Evolutionary conservation across 1,140 invertebrate species (phyloP).

Genomic region (Lerema accius): DNA sequence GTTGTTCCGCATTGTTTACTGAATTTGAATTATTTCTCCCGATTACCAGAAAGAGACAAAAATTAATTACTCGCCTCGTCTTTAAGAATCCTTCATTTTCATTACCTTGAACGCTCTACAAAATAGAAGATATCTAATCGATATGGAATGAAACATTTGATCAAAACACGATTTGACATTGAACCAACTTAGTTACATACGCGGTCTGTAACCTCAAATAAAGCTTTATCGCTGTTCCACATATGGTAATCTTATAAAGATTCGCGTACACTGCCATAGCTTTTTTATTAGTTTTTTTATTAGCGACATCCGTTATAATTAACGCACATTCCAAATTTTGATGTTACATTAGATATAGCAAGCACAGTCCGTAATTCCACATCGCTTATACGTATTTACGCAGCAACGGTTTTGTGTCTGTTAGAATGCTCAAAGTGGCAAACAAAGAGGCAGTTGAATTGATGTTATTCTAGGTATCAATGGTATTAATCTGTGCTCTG

Average conservation of each 20-base stretch:
- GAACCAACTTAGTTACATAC: conserved; percentile 22
- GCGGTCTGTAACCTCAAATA: conserved; percentile 29
- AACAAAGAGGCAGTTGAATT: no score
- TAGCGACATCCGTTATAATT: background rate
- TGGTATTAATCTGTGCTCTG: no score
- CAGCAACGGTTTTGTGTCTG: no score
- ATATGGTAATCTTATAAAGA: conserved; percentile 26
- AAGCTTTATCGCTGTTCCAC: conserved; percentile 27
- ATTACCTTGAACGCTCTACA: no score
- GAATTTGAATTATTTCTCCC: background rate
- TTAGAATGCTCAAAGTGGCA: no score
- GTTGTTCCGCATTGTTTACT: background rate
- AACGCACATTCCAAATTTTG: background rate
- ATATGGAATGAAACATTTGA: conserved; percentile 7
- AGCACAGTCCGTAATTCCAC: no score
- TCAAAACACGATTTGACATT: conserved; percentile 27
- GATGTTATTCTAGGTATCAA: no score
- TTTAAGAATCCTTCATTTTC: no score
- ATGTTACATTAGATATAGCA: no score
- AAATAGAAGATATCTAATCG: conserved; percentile 1
- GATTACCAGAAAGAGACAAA: background rate
- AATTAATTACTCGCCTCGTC: background rate
- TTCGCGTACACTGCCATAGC: background rate
- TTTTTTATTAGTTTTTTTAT: background rate
- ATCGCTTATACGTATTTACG: no score